These are phyloP conservation scores for Crossocerus cetratus DNA, from an alignment of 2,888 invertebrate species.

Conservation along the genomic window DNA sequence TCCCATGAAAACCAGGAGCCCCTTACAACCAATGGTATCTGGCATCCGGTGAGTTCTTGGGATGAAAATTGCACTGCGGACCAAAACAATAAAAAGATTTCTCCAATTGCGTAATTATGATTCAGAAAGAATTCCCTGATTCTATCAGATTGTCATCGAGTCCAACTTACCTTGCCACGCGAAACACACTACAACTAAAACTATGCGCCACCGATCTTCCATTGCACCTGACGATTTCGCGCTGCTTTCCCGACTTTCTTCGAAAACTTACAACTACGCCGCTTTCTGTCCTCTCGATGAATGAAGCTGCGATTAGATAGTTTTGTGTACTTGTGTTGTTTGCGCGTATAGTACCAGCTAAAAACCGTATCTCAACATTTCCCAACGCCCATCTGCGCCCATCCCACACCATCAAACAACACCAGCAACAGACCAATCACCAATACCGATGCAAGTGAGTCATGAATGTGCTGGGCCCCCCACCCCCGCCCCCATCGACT, in stretches of 20 bases:
- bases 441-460: conserved; percentile 21
- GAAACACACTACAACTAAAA: conserved; percentile 19
- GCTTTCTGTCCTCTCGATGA: too few relatives aligned
- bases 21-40: conserved; percentile 87
- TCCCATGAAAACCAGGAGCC: conserved; percentile 96
- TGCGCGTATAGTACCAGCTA: too few relatives aligned
- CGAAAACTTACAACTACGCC: too few relatives aligned
- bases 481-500: not conserved
- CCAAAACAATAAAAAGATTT: too few relatives aligned
- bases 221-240: conserved; percentile 31
- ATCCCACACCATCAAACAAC: conserved; percentile 19
- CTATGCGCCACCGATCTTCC: conserved; percentile 13
- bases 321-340: too few relatives aligned
- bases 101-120: not conserved
- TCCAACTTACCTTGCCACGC: conserved; percentile 35
- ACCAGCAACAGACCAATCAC: too few relatives aligned
- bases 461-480: conserved; percentile 31
- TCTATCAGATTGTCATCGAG: too few relatives aligned
- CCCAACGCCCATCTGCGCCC: conserved; percentile 23
- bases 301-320: too few relatives aligned
- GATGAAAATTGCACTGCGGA: conserved; percentile 19
- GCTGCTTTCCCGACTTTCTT: not conserved
- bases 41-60: conserved; percentile 77
- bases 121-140: too few relatives aligned
- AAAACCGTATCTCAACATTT: not conserved